Conservation (phyloP, 2,888 invertebrate genomes). For the Spialia ferax region DNA sequence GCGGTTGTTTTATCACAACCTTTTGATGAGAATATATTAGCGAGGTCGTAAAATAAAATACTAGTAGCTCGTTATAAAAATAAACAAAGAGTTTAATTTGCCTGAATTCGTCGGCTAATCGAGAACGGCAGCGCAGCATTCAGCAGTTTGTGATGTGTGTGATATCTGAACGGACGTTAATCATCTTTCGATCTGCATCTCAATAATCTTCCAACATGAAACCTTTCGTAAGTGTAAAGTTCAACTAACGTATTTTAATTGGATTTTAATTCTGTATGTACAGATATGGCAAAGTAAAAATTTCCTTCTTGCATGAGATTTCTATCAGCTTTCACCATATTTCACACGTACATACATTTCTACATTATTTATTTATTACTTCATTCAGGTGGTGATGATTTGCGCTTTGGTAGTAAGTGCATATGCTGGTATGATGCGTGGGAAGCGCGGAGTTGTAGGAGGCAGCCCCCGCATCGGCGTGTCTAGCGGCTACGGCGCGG, state of each 20-base stretch:
- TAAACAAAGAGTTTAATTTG: constrained; percentile 15
- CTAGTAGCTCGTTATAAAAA: constrained; percentile 2
- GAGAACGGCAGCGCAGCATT: background rate
- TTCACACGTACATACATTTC: background rate
- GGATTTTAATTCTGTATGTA: background rate
- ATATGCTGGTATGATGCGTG: constrained; percentile 12
- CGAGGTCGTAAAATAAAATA: background rate
- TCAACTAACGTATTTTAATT: background rate
- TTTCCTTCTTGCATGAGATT: background rate
- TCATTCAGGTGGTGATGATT: constrained; percentile 1
- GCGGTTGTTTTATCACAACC: background rate
- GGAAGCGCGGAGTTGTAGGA: constrained; percentile 21
- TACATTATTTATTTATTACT: background rate
- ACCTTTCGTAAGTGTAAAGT: background rate
- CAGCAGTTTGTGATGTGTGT: background rate
- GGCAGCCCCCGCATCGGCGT: constrained; percentile 26
- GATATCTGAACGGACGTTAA: background rate
- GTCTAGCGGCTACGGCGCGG: constrained; percentile 43
- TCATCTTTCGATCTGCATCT: background rate
- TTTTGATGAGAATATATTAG: background rate
- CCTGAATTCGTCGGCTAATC: background rate
- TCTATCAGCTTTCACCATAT: too few species aligned
- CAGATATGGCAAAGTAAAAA: background rate
- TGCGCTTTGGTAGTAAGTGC: constrained; percentile 3
- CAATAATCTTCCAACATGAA: background rate